These are phyloP conservation scores for Orbicella faveolata DNA, from an alignment of 64 coral and sea anemone species.

Conservation along the genomic window DNA sequence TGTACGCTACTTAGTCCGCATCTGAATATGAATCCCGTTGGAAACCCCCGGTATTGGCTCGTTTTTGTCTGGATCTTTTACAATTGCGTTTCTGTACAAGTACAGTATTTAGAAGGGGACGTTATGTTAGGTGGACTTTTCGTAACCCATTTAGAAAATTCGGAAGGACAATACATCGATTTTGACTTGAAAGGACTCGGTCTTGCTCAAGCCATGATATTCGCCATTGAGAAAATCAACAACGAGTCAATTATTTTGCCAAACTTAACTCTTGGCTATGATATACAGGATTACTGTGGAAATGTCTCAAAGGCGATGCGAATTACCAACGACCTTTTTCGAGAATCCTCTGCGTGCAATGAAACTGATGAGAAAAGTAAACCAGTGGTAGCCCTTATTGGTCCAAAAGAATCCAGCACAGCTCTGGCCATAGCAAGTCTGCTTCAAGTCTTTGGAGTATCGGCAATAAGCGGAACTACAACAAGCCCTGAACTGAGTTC, in stretches of 20 bases:
- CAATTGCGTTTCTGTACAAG: too few species aligned
- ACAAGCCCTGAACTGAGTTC: constrained; percentile 28
- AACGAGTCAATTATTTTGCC: background rate
- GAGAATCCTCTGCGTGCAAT: too few species aligned
- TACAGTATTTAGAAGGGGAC: background rate
- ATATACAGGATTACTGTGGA: background rate
- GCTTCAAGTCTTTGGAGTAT: background rate
- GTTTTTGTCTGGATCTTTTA: too few species aligned
- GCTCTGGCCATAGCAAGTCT: background rate
- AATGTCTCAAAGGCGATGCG: background rate
- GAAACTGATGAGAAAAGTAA: background rate
- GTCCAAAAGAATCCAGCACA: background rate
- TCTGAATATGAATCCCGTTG: too few species aligned
- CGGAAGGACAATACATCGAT: background rate
- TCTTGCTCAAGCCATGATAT: background rate
- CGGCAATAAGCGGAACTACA: background rate
- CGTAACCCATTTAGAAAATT: background rate
- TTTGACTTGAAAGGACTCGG: background rate
- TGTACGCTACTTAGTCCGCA: too few species aligned
- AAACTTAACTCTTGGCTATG: background rate
- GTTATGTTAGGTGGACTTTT: background rate
- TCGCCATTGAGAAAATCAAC: background rate
- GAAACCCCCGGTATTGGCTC: too few species aligned
- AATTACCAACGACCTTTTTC: background rate
- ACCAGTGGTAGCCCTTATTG: background rate